Evolutionary conservation across 2,888 invertebrate species (phyloP), one percentile per base, ranked within the genome.

Genomic region (Reticulitermes lucifugus): DNA sequence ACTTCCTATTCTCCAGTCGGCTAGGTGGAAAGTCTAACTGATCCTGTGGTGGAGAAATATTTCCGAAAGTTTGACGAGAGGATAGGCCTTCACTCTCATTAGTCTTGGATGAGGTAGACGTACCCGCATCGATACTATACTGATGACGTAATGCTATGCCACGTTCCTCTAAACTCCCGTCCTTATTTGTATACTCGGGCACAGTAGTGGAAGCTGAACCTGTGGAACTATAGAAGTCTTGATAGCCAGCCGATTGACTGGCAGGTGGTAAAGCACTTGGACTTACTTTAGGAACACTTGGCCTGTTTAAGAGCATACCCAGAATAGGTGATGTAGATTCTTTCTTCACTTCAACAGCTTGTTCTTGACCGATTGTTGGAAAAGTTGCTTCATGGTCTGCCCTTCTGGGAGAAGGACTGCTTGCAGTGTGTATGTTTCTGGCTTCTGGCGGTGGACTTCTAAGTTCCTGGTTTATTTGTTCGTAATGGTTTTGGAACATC

Each of bases 291-390:
- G n/a, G n/a, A n/a, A 12, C 25, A n/a, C 4, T 51, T 25, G 29
- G 59, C 12, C 60, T 35, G 9, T 80, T 80, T 35, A 80, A 41
- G 9, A 80, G 51, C 55, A 55, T 80, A 9, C 35, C 80, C 60
- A 80, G 41, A 25, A 80, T 55, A 2, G 80, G 55, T 46, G 79
- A 55, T 18, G 79, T 51, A 4, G 77, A 22, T 14, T 25, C 79
- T 29, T 46, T 51, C 46, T 46, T 29, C 2, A 14, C 55, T 14
- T 79, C 79, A 29, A 25, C 25, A 22, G 14, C 75, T 75, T 41
- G 7, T n/a, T 79, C 25, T 2, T 25, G 43, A 51, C 51, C 22
- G 14, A 55, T 25, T 5, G n/a, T 5, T n/a, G 65, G 14, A 25
- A 65, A 65, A 25, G 65, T 5, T n/a, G 12, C 65, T 0, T 25